Evolutionary conservation across 2,888 invertebrate species (phyloP), one percentile per base, ranked within the genome.

Genomic region (Atethmia centrago): DNA sequence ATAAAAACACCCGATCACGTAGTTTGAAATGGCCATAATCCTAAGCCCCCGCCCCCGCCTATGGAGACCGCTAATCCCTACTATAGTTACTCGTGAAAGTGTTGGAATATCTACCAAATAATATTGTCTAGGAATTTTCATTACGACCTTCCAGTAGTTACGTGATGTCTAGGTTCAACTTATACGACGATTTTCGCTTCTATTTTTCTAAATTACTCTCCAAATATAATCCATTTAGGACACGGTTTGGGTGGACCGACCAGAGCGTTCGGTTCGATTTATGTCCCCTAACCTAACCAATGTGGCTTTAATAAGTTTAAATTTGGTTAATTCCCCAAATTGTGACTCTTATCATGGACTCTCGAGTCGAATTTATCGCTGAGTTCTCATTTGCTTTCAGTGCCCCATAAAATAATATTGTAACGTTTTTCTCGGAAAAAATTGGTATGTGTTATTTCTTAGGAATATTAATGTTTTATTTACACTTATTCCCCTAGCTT

Each of bases 1-100:
- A 90, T 91, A 91, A 91, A 90, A 88, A 81, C 85, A 74, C 77
- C 84, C 81, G 85, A 89, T 91, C 93, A 92, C 93, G 92, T 92
- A 89, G 82, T 85, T 80, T 73, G 85, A 70, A 88, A 88, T 85
- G 85, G 85, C 85, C 80, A 83, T 89, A 90, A 88, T 88, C 85
- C 84, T 74, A 70, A 85, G 73, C 72, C 79, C 4, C 55, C 63
- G 31, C 31, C 68, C 59, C 76, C 82, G 78, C 63, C 70, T 59
- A 40, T 72, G 51, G 74, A 69, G 73, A 71, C 82, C 82, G 74
- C 76, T 86, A 86, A 86, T 85, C 84, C 82, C 45, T 83, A 85
- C 84, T 83, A 85, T 87, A 74, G 78, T 82, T 80, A 68, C 65
- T 61, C 74, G 53, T 76, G 53, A 61, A 74, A 74, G 42, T 55